These are phyloP conservation scores for Columba guinea DNA, from an alignment of 2,797 vertebrate genomes.

Conservation along the genomic window DNA sequence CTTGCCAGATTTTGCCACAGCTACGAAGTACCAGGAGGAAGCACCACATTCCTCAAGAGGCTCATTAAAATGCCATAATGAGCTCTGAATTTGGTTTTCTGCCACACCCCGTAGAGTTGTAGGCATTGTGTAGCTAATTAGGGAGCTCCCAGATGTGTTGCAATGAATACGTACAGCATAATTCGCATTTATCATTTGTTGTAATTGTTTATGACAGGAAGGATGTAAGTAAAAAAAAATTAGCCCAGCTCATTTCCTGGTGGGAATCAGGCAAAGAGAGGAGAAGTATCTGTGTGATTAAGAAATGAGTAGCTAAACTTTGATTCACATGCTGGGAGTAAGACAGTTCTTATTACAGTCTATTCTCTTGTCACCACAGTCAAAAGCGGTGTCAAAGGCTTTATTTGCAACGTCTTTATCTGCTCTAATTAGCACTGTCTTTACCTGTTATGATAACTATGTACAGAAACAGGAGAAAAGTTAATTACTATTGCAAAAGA, in stretches of 20 bases:
- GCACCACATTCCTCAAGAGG: background rate
- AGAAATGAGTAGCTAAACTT: background rate
- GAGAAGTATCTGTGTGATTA: background rate
- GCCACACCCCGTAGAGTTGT: background rate
- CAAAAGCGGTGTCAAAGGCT: background rate
- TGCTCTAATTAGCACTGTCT: background rate
- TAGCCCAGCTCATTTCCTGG: fast-evolving
- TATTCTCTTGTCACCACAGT: background rate
- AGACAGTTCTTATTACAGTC: background rate
- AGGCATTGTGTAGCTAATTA: background rate
- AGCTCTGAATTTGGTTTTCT: background rate
- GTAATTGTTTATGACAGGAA: background rate
- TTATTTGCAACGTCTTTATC: background rate
- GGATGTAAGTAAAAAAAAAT: background rate
- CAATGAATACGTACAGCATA: background rate
- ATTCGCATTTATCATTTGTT: background rate
- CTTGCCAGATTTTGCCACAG: background rate
- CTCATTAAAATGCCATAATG: background rate
- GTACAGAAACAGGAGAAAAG: background rate
- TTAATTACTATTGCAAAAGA: background rate
- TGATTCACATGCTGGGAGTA: background rate
- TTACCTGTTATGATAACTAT: background rate
- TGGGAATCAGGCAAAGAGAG: background rate
- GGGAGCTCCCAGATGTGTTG: background rate
- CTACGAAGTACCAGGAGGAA: background rate